Conservation (phyloP, 2,113 vertebrate genomes). For the Xenopus tropicalis region DNA sequence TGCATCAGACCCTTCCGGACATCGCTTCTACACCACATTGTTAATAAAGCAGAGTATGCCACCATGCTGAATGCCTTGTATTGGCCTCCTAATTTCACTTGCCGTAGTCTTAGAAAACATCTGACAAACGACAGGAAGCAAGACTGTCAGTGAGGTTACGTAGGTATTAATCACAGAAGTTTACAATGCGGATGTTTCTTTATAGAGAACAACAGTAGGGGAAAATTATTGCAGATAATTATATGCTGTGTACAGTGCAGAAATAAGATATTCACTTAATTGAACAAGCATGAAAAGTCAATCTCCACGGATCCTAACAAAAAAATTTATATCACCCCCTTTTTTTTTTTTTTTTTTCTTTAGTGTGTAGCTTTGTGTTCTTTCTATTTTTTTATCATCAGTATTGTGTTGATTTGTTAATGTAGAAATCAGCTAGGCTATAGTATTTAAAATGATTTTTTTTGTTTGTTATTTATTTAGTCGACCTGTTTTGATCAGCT, state of each 20-base stretch:
- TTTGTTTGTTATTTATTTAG: constrained; percentile 91
- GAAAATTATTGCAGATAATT: constrained; percentile 52
- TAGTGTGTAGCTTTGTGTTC: constrained; percentile 28
- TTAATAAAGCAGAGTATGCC: no score
- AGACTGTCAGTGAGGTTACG: constrained; percentile 50
- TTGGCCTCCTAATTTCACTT: constrained; percentile 22
- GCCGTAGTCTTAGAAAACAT: constrained; percentile 42
- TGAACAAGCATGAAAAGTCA: constrained; percentile 50
- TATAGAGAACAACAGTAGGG: constrained; percentile 53
- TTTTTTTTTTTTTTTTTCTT: not conserved
- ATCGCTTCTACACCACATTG: no score
- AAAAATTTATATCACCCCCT: constrained; percentile 29
- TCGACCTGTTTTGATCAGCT: constrained; percentile 71
- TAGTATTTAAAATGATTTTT: constrained; percentile 83
- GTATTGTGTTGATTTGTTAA: constrained; percentile 71
- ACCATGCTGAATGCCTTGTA: not conserved
- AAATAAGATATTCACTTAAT: constrained; percentile 55
- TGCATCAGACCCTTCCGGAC: no score
- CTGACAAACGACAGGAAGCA: constrained; percentile 48
- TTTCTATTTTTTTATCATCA: constrained; percentile 52
- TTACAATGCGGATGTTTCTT: constrained; percentile 57
- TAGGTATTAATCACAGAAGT: constrained; percentile 62
- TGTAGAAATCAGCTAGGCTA: constrained; percentile 62
- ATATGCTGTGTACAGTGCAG: constrained; percentile 50
- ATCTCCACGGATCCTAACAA: constrained; percentile 30